phyloP scores from a whole-genome alignment of 2,888 invertebrate species.

The Pycnomerus fuliginosus region DNA sequence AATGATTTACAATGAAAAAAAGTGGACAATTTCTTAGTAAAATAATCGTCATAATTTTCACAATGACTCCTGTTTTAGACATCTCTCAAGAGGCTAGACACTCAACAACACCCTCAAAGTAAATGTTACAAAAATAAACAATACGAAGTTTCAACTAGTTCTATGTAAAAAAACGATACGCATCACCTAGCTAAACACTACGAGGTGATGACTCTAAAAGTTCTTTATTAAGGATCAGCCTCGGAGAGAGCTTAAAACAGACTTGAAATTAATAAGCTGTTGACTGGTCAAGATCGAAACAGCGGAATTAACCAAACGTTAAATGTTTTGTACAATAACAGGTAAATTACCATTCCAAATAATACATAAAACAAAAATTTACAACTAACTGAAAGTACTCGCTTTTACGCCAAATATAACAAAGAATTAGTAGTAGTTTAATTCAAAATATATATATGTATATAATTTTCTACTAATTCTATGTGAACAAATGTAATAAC shows the following conservation, averaged over 20 bases:
- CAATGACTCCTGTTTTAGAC: conserved; percentile 19
- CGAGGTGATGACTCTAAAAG: background rate
- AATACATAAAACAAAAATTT: conserved; percentile 34
- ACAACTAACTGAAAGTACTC: conserved; percentile 20
- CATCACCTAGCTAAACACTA: background rate
- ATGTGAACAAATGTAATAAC: conserved; percentile 22
- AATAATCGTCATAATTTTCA: conserved; percentile 20
- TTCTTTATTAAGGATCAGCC: conserved; percentile 5
- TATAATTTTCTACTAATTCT: conserved; percentile 29
- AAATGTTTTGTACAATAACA: conserved; percentile 38
- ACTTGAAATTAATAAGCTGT: conserved; percentile 23
- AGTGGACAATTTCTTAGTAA: conserved; percentile 14
- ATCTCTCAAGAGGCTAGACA: conserved; percentile 16
- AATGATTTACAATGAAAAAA: conserved; percentile 37
- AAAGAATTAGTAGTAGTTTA: conserved; percentile 35
- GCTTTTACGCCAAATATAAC: conserved; percentile 14
- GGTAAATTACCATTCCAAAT: conserved; percentile 33
- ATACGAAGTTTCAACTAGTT: conserved; percentile 11
- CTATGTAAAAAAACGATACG: conserved; percentile 15
- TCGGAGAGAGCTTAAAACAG: conserved; percentile 26
- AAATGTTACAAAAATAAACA: conserved; percentile 13
- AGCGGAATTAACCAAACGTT: conserved; percentile 17
- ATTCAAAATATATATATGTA: conserved; percentile 23
- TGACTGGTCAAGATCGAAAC: conserved; percentile 24
- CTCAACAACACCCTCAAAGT: conserved; percentile 6